Base-by-base conservation (phyloP, 2,888 invertebrate genomes). In the Stegana nigrithorax region DNA sequence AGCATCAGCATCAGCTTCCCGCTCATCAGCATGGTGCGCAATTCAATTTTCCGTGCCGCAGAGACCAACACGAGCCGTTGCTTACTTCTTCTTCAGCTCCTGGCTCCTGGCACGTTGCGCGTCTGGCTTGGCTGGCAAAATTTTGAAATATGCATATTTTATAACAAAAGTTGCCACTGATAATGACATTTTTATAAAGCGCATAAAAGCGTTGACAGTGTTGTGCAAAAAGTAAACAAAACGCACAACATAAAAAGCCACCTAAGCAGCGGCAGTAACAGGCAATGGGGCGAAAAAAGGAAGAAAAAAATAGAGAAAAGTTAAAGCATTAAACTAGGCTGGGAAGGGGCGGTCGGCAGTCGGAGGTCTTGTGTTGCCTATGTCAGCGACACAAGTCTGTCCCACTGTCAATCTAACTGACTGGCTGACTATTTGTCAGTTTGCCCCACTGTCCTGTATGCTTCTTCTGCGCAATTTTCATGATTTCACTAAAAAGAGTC, bases 141-240 rank as follows among this genome's bases (percentile, higher is more conserved):
- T 36, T 17, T 32, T 23, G 12, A 39, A 36, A 55, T 55, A 32
- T 55, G 53, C 53, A 55, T 36, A 55, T n/a, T n/a, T 63, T 63
- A 72, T 71, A 73, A 72, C 68, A 69, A 72, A 72, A 77, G 69
- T 75, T 65, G 60, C 53, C 73, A 72, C 69, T 70, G 75, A 75
- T 75, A 75, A 75, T 75, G 75, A 75, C 77, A 77, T 75, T 75
- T 75, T 75, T 72, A 77, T 75, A 77, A 75, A 73, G 78, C 75
- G 72, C 72, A 39, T n/a, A 39, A 39, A n/a, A n/a, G n/a, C n/a
- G n/a, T n/a, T n/a, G n/a, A n/a, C n/a, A n/a, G n/a, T n/a, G n/a
- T n/a, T n/a, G n/a, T n/a, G n/a, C n/a, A n/a, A n/a, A n/a, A n/a
- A n/a, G n/a, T n/a, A n/a, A n/a, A n/a, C n/a, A n/a, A n/a, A n/a